Conservation (phyloP, 2,797 vertebrate species). For the Meda fulgida region DNA sequence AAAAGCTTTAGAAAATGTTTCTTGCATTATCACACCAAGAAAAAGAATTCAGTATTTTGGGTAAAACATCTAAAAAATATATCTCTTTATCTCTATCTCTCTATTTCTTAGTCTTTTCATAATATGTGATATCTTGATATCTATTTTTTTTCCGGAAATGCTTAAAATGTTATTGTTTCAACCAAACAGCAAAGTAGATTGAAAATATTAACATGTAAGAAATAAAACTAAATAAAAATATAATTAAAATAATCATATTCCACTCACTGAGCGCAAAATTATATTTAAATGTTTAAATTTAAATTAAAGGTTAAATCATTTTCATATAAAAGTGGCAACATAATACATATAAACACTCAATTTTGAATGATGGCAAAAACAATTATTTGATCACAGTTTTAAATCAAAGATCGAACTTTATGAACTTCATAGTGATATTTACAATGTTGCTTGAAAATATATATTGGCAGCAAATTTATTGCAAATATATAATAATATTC, state of each 20-base stretch:
- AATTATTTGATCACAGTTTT: not conserved
- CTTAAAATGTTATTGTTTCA: not conserved
- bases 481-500: no score
- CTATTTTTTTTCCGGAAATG: not conserved
- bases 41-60: not conserved
- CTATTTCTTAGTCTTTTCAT: no score
- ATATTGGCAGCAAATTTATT: no score
- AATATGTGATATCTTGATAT: not conserved
- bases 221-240: not conserved
- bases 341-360: no score
- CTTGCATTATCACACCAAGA: not conserved
- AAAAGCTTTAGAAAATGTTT: not conserved
- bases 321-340: no score
- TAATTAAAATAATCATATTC: not conserved
- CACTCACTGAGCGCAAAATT: not conserved
- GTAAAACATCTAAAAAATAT: not conserved
- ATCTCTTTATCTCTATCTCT: no score
- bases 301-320: no score
- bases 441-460: not conserved
- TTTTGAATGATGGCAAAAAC: no score
- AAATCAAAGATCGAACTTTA: not conserved
- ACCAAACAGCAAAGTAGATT: not conserved
- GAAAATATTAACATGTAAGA: not conserved
- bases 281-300: not conserved
- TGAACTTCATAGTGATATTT: not conserved